Conservation (phyloP, 1,140 invertebrate genomes). For the Campoletis sonorensis region DNA sequence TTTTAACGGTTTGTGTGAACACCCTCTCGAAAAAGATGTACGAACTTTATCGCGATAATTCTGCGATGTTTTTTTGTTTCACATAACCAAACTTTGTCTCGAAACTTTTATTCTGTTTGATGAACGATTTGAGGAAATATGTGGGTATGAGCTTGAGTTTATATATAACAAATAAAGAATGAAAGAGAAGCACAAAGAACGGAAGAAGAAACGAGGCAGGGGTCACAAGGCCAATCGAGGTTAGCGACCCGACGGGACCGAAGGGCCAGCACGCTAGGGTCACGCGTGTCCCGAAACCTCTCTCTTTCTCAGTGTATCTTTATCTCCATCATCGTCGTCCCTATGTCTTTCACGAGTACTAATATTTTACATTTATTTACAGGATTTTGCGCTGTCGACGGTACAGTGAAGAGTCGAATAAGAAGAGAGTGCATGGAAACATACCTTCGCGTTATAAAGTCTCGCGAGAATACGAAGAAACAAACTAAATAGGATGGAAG, state of each 20-base stretch:
- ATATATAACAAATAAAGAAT: not conserved
- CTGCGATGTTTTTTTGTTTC: too few relatives aligned
- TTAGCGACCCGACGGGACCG: conserved; percentile 50
- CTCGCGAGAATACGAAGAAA: conserved; percentile 27
- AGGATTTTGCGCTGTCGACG: not conserved
- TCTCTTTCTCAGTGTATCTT: conserved; percentile 22
- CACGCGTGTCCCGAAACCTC: conserved; percentile 62
- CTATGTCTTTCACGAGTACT: conserved; percentile 54
- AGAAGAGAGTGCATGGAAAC: conserved; percentile 10
- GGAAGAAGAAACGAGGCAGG: not conserved
- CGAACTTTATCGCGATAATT: too few relatives aligned
- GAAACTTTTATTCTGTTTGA: not conserved
- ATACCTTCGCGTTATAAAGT: conserved; percentile 30
- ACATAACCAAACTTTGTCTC: too few relatives aligned
- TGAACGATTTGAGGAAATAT: not conserved
- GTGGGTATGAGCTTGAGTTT: not conserved
- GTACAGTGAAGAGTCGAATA: not conserved
- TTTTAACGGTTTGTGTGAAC: too few relatives aligned
- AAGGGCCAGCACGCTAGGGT: conserved; percentile 54
- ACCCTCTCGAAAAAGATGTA: too few relatives aligned
- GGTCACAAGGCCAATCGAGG: conserved; percentile 45
- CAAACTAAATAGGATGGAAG: not conserved
- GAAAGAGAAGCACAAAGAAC: not conserved
- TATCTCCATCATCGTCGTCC: conserved; percentile 29
- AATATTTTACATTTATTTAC: conserved; percentile 48